A percentile compares a stretch with the other conserved stretches of the same genome.
Conservation (phyloP, 2,113 vertebrate genomes). For the Ranitomeya variabilis region DNA sequence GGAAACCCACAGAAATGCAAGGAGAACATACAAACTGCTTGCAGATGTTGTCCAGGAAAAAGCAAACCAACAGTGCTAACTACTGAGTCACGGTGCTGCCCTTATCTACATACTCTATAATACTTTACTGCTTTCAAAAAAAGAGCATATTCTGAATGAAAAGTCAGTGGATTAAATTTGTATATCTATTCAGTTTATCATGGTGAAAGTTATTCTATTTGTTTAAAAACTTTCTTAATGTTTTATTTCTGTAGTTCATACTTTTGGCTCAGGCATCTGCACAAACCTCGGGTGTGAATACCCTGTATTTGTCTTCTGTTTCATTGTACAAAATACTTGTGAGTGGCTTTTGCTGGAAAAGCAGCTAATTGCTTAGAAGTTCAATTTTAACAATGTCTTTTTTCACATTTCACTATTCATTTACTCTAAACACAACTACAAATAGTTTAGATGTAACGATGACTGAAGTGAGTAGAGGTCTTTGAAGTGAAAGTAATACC, state of each 20-base stretch:
- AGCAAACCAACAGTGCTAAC: too few relatives aligned
- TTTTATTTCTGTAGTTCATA: neutral
- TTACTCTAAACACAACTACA: constrained; percentile 69
- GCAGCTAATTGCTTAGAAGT: constrained; percentile 72
- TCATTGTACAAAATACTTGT: neutral
- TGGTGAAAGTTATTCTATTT: neutral
- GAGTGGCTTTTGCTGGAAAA: constrained; percentile 62
- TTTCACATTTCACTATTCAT: constrained; percentile 68
- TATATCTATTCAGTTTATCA: neutral
- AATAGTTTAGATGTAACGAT: constrained; percentile 66
- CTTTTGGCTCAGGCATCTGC: neutral
- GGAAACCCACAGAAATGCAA: too few relatives aligned
- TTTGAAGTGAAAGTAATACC: constrained; percentile 66
- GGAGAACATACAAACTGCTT: too few relatives aligned
- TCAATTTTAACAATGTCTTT: constrained; percentile 66
- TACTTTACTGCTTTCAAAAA: neutral
- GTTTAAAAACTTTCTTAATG: constrained; percentile 15
- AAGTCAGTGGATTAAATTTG: too few relatives aligned
- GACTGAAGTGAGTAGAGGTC: constrained; percentile 71
- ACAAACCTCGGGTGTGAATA: neutral
- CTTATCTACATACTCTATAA: too few relatives aligned
- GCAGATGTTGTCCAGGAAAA: too few relatives aligned
- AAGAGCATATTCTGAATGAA: neutral
- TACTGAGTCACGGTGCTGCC: too few relatives aligned
- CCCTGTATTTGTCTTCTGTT: constrained; percentile 7